These are phyloP conservation scores for Eurois occulta DNA, from an alignment of 2,888 invertebrate genomes.

Conservation along the genomic window DNA sequence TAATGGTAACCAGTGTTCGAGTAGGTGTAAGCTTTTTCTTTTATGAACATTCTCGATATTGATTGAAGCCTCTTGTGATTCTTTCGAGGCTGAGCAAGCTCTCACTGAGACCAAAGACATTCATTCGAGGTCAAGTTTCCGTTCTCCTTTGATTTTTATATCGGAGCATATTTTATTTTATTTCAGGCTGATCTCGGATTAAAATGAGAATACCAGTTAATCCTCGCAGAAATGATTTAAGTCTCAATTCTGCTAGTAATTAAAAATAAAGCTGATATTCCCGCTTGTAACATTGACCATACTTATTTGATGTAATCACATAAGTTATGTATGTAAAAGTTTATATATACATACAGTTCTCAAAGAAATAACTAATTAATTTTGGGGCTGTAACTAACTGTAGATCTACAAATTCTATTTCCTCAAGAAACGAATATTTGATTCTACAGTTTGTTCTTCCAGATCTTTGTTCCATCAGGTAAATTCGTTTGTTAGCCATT, in stretches of 20 bases:
- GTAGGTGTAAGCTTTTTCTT: constrained; percentile 13
- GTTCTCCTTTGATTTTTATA: constrained; percentile 3
- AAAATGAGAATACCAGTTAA: neutral
- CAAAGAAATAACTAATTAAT: constrained; percentile 6
- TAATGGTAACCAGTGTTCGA: constrained; percentile 1
- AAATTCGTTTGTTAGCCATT: neutral
- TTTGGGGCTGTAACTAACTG: neutral
- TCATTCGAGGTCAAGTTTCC: constrained; percentile 26
- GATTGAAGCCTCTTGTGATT: constrained; percentile 16
- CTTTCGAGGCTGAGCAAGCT: constrained; percentile 15
- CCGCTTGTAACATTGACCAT: neutral
- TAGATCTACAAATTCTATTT: neutral
- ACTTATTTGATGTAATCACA: neutral
- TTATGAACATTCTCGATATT: constrained; percentile 27
- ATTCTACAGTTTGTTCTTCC: neutral
- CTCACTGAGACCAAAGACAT: constrained; percentile 4
- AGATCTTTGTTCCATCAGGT: neutral
- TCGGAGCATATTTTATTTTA: constrained; percentile 4
- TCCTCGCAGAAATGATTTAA: neutral
- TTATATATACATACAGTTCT: neutral
- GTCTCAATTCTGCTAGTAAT: neutral
- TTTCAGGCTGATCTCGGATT: neutral
- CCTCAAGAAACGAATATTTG: constrained; percentile 1
- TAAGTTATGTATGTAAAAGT: neutral
- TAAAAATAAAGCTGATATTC: neutral